A percentile compares a stretch with the other conserved stretches of the same genome.
Conservation (phyloP, 2,888 invertebrate species). For the Pycnomerus fuliginosus region DNA sequence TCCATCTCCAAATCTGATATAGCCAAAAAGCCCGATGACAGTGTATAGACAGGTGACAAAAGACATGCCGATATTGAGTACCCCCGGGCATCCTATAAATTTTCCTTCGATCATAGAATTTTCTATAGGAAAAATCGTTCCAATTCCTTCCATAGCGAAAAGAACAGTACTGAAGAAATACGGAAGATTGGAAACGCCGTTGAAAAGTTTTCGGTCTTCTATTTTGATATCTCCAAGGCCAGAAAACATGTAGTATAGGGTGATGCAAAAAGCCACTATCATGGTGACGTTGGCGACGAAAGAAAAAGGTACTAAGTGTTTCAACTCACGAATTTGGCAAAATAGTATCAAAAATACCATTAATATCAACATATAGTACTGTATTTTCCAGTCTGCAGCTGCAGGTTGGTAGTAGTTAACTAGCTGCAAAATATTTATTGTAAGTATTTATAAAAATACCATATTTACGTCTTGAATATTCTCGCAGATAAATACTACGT, state of each 20-base stretch:
- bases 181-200: conserved; percentile 60
- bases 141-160: conserved; percentile 97
- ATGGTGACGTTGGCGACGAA: conserved; percentile 82
- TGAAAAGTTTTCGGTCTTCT: conserved; percentile 54
- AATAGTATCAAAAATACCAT: conserved; percentile 70
- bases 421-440: too few relatives aligned
- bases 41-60: conserved; percentile 78
- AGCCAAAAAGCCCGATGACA: conserved; percentile 88
- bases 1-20: conserved; percentile 75
- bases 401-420: conserved; percentile 62
- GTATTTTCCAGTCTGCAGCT: conserved; percentile 45
- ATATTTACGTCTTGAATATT: too few relatives aligned
- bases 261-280: conserved; percentile 71
- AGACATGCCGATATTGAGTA: conserved; percentile 83
- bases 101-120: conserved; percentile 84
- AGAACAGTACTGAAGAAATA: conserved; percentile 93
- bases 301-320: conserved; percentile 86
- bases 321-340: conserved; percentile 75
- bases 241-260: conserved; percentile 79
- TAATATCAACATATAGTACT: conserved; percentile 67
- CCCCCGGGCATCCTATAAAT: conserved; percentile 80
- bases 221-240: conserved; percentile 47
- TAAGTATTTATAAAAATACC: too few relatives aligned
- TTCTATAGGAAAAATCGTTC: conserved; percentile 92
- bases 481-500: conserved; percentile 74